A percentile compares a stretch with the other conserved stretches of the same genome.
Evolutionary conservation across 2,888 invertebrate genomes (phyloP).

Genomic region (Epinotia nisella): DNA sequence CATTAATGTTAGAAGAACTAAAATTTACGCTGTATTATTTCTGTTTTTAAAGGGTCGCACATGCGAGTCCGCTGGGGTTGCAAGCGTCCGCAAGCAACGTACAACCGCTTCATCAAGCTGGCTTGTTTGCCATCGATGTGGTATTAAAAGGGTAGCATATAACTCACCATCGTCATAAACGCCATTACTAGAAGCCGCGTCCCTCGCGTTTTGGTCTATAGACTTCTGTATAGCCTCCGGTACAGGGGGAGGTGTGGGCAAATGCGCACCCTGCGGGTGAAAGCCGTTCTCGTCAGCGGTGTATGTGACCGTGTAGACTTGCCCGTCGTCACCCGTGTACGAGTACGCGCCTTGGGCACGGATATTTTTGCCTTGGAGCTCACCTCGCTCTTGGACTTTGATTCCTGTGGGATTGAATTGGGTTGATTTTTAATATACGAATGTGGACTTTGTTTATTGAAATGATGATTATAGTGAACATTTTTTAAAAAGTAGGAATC

Average conservation of each 20-base stretch:
- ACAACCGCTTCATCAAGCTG: too few species aligned
- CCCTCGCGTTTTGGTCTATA: slow-evolving; percentile 77
- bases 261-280: slow-evolving; percentile 81
- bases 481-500: too few species aligned
- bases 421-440: neutral
- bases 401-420: slow-evolving; percentile 70
- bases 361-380: slow-evolving; percentile 67
- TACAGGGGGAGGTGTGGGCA: slow-evolving; percentile 85
- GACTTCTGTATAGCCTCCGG: slow-evolving; percentile 83
- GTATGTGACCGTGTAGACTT: slow-evolving; percentile 81
- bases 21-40: too few species aligned
- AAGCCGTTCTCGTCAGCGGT: slow-evolving; percentile 86
- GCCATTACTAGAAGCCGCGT: slow-evolving; percentile 74
- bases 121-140: too few species aligned
- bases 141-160: neutral
- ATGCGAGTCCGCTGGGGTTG: too few species aligned
- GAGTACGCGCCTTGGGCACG: slow-evolving; percentile 82
- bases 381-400: slow-evolving; percentile 77
- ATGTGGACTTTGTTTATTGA: neutral
- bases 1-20: too few species aligned
- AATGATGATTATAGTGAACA: too few species aligned
- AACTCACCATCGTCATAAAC: slow-evolving; percentile 78
- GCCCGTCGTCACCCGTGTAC: slow-evolving; percentile 85
- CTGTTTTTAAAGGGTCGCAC: too few species aligned
- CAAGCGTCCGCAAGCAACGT: too few species aligned